Evolutionary conservation across 2,797 vertebrate species (phyloP).

Genomic region (Sebastolobus altivelis): DNA sequence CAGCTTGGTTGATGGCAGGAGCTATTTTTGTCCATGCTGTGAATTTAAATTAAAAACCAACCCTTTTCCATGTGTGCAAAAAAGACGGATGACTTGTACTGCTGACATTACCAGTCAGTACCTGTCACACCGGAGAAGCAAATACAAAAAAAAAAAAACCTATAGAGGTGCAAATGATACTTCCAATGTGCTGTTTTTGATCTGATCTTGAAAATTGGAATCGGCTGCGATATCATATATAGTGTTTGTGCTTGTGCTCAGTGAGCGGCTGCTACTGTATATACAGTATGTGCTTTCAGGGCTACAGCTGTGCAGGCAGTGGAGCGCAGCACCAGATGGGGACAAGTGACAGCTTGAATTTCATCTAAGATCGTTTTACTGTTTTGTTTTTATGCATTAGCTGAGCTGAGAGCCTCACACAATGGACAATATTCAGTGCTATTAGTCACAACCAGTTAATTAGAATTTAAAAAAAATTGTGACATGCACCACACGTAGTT

Average conservation of each 20-base stretch:
- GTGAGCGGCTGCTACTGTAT: background rate
- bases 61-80: background rate
- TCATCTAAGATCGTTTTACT: conserved; percentile 18
- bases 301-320: conserved; percentile 1
- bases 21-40: background rate
- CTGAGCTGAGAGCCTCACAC: background rate
- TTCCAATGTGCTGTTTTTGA: conserved; percentile 4
- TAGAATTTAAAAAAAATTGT: background rate
- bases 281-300: conserved; percentile 25
- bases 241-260: background rate
- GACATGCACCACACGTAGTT: background rate
- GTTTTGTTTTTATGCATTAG: background rate
- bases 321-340: conserved; percentile 13
- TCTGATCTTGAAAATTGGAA: conserved; percentile 6
- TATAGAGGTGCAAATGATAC: background rate
- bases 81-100: background rate
- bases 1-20: background rate
- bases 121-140: background rate
- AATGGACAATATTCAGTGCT: background rate
- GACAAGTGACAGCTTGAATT: conserved; percentile 19
- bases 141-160: background rate
- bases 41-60: background rate
- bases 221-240: background rate
- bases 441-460: background rate
- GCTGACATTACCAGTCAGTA: background rate